phyloP scores from a whole-genome alignment of 2,113 vertebrate species.

The Zapus hudsonius region DNA sequence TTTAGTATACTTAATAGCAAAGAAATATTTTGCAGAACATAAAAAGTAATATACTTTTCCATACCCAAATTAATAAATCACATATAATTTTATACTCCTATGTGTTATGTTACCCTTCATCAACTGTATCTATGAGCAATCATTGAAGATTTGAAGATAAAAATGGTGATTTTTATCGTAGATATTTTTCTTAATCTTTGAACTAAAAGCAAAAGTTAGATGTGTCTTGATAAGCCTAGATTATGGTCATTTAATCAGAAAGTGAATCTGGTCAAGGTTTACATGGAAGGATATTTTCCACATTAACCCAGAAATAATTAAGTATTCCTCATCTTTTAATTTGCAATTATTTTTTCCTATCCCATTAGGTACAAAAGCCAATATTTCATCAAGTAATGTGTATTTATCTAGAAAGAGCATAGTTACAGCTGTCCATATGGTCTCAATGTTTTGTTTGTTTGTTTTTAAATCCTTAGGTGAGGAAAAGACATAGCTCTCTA shows the following conservation, averaged over 20 bases:
- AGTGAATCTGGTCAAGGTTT: neutral
- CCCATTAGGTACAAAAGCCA: neutral
- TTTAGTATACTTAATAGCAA: neutral
- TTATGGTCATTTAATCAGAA: neutral
- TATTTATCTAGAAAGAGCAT: neutral
- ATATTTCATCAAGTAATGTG: neutral
- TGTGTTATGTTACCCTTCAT: neutral
- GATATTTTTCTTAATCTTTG: neutral
- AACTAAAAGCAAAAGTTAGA: neutral
- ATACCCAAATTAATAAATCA: neutral
- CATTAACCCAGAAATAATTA: neutral
- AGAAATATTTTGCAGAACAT: neutral
- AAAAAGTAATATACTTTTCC: neutral
- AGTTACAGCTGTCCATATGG: neutral
- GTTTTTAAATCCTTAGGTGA: neutral
- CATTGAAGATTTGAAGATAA: neutral
- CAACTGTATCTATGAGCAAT: neutral
- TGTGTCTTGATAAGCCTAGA: neutral
- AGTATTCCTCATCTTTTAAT: neutral
- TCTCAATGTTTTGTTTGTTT: neutral
- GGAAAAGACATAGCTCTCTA: neutral
- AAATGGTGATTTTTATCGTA: neutral
- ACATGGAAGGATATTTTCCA: neutral
- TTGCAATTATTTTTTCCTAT: neutral
- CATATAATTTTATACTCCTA: neutral